These are phyloP conservation scores for Agonopterix subpropinquella DNA, from an alignment of 2,888 invertebrate species.

Conservation along the genomic window DNA sequence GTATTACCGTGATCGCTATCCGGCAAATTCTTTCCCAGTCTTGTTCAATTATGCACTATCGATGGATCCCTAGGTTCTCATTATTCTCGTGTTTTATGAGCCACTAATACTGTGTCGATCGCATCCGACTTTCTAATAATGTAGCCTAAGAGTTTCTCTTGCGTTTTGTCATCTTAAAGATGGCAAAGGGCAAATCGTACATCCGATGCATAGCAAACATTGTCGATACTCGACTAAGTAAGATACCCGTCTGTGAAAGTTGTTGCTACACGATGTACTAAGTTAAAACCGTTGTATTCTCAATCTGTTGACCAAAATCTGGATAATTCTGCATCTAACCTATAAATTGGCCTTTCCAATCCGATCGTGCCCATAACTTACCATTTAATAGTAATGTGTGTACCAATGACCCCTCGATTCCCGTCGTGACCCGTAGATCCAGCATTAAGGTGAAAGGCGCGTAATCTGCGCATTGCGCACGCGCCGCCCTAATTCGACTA, in stretches of 20 bases:
- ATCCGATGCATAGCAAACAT: background rate
- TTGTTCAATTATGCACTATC: slow-evolving; percentile 6
- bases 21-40: slow-evolving; percentile 6
- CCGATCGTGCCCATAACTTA: background rate
- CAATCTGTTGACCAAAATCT: too few relatives aligned
- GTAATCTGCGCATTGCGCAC: slow-evolving; percentile 27
- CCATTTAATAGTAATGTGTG: slow-evolving; percentile 9
- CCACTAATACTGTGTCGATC: too few relatives aligned
- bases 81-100: background rate
- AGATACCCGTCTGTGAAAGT: background rate
- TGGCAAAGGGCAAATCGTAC: slow-evolving; percentile 1
- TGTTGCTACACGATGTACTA: too few relatives aligned
- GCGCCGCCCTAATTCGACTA: slow-evolving; percentile 40
- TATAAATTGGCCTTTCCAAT: too few relatives aligned
- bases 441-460: slow-evolving; percentile 46
- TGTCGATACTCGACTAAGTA: background rate
- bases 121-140: slow-evolving; percentile 1
- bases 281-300: too few relatives aligned
- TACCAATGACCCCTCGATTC: slow-evolving; percentile 13
- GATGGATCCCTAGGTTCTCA: slow-evolving; percentile 3
- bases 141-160: slow-evolving; percentile 2
- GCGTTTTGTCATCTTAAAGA: background rate
- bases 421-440: slow-evolving; percentile 16
- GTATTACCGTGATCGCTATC: slow-evolving; percentile 3
- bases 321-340: too few relatives aligned